Evolutionary conservation across 2,113 vertebrate species (phyloP).

Genomic region (Theropithecus gelada): DNA sequence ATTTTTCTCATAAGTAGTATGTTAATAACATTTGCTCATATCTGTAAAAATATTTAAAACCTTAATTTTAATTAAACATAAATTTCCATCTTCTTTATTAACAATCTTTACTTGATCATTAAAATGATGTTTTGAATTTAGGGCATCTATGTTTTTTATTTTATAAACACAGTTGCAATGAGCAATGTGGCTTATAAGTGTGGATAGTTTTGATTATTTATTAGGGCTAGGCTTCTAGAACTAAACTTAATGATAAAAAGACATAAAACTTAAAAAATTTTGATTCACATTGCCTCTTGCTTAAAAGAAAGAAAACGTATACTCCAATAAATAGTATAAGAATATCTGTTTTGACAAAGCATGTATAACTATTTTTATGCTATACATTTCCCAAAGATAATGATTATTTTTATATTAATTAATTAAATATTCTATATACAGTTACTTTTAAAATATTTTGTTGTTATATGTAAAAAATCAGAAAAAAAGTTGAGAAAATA

Average conservation of each 20-base stretch:
- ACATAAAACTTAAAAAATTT: background rate
- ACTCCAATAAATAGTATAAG: background rate
- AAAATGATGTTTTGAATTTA: background rate
- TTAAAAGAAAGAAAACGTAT: background rate
- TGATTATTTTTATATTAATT: background rate
- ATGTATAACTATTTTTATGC: background rate
- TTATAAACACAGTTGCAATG: background rate
- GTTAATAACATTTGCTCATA: background rate
- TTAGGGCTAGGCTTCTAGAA: background rate
- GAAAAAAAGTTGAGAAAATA: background rate
- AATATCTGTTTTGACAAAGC: background rate
- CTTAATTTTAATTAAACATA: background rate
- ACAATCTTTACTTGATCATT: background rate
- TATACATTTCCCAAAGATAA: background rate
- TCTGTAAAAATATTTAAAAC: background rate
- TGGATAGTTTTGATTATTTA: background rate
- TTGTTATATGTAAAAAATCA: background rate
- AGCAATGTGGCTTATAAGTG: background rate
- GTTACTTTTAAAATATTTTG: background rate
- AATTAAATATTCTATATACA: background rate
- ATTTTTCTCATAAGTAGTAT: background rate
- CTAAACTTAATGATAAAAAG: background rate
- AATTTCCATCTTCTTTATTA: background rate
- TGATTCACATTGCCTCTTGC: background rate
- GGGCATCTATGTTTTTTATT: constrained; percentile 13